Evolutionary conservation across 2,888 invertebrate genomes (phyloP).

Genomic region (Hylaea fasciaria): DNA sequence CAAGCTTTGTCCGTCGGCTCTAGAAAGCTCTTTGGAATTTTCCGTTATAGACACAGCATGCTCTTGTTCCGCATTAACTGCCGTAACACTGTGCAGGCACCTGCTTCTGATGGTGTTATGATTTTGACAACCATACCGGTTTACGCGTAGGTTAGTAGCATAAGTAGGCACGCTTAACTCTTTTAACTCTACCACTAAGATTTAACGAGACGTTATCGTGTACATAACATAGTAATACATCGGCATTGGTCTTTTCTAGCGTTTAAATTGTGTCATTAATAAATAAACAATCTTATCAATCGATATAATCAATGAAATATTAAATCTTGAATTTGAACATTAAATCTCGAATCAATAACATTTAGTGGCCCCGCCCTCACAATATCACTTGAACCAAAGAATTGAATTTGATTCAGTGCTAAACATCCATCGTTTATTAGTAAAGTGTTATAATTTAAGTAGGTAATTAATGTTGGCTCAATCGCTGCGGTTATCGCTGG

Average conservation of each 20-base stretch:
- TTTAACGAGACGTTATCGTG: constrained; percentile 1
- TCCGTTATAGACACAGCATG: constrained; percentile 52
- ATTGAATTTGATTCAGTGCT: constrained; percentile 13
- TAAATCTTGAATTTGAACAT: neutral
- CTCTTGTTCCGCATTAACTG: constrained; percentile 52
- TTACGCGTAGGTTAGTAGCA: neutral
- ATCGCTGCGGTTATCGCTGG: constrained; percentile 43
- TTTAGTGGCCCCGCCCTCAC: constrained; percentile 1
- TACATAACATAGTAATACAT: neutral
- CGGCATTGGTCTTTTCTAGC: constrained; percentile 5
- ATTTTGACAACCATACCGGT: constrained; percentile 31
- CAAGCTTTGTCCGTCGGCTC: constrained; percentile 62
- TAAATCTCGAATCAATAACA: neutral
- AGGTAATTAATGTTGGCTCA: constrained; percentile 56
- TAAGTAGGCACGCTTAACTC: neutral
- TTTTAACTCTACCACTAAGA: neutral
- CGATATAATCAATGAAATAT: constrained; percentile 14
- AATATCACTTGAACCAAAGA: constrained; percentile 12
- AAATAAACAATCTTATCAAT: constrained; percentile 12
- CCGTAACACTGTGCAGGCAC: constrained; percentile 39
- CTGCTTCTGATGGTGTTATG: constrained; percentile 36
- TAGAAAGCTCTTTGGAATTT: constrained; percentile 76
- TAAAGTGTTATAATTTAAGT: constrained; percentile 43
- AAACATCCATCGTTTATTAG: constrained; percentile 10
- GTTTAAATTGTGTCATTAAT: constrained; percentile 14